Evolutionary conservation across 2,113 vertebrate genomes (phyloP).

Genomic region (Nerophis lumbriciformis): DNA sequence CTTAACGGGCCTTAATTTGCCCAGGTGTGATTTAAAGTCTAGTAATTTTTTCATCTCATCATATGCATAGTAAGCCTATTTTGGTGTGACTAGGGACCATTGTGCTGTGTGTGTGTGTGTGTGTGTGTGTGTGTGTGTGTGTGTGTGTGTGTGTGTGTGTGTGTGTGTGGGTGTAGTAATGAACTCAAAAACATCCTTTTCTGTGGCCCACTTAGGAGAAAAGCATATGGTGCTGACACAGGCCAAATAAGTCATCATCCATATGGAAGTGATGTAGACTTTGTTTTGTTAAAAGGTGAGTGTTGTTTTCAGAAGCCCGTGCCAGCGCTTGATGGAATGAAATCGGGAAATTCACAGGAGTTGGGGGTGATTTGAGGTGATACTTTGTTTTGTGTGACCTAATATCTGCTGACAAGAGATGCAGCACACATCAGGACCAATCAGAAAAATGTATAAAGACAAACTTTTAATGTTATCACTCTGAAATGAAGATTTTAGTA

Average conservation of each 20-base stretch:
- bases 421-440: neutral
- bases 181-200: conserved; percentile 17
- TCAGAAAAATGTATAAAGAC: neutral
- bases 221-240: conserved; percentile 11
- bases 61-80: too few relatives aligned
- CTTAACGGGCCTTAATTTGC: too few relatives aligned
- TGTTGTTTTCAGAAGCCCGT: conserved; percentile 21
- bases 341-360: conserved; percentile 6
- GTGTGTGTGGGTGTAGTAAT: neutral
- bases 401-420: neutral
- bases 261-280: conserved; percentile 16
- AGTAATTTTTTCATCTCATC: too few relatives aligned
- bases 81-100: too few relatives aligned
- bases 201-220: conserved; percentile 12
- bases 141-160: too few relatives aligned
- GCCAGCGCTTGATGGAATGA: conserved; percentile 21
- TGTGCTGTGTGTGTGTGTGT: neutral
- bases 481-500: neutral
- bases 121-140: neutral
- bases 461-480: neutral
- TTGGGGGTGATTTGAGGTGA: conserved; percentile 1
- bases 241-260: conserved; percentile 20
- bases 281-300: conserved; percentile 21
- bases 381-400: neutral
- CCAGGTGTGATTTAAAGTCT: too few relatives aligned